phyloP scores from a whole-genome alignment of 2,797 vertebrate genomes.

The Phataginus tetradactyla region DNA sequence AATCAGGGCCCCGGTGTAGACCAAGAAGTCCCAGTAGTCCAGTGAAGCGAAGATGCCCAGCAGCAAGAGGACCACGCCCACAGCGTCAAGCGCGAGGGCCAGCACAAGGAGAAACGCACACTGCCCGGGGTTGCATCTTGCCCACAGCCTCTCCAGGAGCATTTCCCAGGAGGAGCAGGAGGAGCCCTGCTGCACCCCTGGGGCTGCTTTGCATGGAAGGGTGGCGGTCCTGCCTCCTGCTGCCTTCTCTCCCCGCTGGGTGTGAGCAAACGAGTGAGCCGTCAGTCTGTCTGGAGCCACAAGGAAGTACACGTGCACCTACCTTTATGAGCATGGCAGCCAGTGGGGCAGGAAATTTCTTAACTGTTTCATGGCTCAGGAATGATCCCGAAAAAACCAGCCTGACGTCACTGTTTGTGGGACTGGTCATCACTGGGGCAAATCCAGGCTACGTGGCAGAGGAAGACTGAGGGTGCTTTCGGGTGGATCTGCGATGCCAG shows the following conservation, averaged over 20 bases:
- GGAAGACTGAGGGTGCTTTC: not conserved
- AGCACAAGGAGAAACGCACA: constrained; percentile 83
- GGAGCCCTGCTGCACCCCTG: not conserved
- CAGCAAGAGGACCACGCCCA: constrained; percentile 89
- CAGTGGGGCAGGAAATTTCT: constrained; percentile 72
- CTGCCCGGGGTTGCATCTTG: constrained; percentile 58
- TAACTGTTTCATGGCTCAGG: constrained; percentile 80
- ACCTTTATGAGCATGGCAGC: constrained; percentile 78
- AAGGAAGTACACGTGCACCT: constrained; percentile 85
- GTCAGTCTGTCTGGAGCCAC: constrained; percentile 67
- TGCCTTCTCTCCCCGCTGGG: constrained; percentile 48
- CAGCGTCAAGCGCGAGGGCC: constrained; percentile 87
- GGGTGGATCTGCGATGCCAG: not conserved
- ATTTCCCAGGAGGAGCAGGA: constrained; percentile 78
- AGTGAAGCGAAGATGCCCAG: constrained; percentile 89
- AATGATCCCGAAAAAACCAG: constrained; percentile 47
- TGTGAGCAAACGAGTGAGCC: constrained; percentile 55
- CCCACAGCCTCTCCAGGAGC: constrained; percentile 63
- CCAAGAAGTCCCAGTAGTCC: constrained; percentile 93
- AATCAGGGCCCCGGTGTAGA: constrained; percentile 90
- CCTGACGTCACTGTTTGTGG: constrained; percentile 6
- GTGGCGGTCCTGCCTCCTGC: not conserved
- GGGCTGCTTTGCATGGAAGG: constrained; percentile 70
- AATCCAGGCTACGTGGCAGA: not conserved
- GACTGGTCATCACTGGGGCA: not conserved